Percentiles rank a stretch among this genome's conserved stretches.
Conservation (phyloP, 2,888 invertebrate genomes). For the Drosophila prolongata region DNA sequence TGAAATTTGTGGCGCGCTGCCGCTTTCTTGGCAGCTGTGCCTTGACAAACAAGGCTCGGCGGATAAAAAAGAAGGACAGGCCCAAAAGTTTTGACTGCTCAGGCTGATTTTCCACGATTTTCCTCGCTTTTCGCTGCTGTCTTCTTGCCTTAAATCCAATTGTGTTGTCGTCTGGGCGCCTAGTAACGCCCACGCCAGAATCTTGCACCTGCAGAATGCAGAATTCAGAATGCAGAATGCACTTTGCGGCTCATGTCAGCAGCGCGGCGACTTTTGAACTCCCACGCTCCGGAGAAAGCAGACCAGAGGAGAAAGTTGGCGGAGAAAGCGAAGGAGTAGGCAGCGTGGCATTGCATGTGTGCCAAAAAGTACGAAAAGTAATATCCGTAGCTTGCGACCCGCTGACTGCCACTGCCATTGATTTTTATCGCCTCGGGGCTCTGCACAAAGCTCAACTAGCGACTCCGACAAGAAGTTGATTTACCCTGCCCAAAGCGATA, state of each 20-base stretch:
- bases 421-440: constrained; percentile 60
- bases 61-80: constrained; percentile 17
- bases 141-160: constrained; percentile 36
- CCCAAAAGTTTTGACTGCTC: constrained; percentile 64
- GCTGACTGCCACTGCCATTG: constrained; percentile 63
- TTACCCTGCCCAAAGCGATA: constrained; percentile 35
- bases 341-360: constrained; percentile 40
- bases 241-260: constrained; percentile 59
- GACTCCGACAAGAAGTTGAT: constrained; percentile 43
- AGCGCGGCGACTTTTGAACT: constrained; percentile 33
- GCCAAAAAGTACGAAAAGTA: constrained; percentile 43
- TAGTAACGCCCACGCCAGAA: constrained; percentile 55
- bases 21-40: constrained; percentile 61
- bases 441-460: constrained; percentile 19
- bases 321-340: not conserved
- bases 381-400: constrained; percentile 29
- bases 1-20: constrained; percentile 61
- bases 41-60: constrained; percentile 62
- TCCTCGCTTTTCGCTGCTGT: constrained; percentile 1
- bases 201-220: constrained; percentile 62
- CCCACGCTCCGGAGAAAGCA: constrained; percentile 20
- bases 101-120: constrained; percentile 21
- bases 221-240: constrained; percentile 49
- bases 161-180: constrained; percentile 55
- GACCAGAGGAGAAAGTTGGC: not conserved